A percentile compares a stretch with the other conserved stretches of the same genome.
These are phyloP conservation scores for Cygnus atratus DNA, from an alignment of 2,113 vertebrate genomes.

Conservation along the genomic window DNA sequence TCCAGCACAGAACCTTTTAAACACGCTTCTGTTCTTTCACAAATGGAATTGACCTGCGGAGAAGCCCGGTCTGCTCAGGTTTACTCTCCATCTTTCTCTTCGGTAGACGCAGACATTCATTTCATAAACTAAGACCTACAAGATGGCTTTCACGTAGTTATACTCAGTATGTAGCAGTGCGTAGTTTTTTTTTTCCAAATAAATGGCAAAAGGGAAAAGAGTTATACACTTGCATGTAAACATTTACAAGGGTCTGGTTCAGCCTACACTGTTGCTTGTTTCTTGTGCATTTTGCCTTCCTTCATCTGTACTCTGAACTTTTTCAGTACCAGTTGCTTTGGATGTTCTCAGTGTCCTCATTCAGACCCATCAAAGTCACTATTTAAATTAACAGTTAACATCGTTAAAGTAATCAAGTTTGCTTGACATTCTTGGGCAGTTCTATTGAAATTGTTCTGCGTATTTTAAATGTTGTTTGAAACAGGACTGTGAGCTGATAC, in stretches of 20 bases:
- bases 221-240: background rate
- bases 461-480: background rate
- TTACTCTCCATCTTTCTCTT: background rate
- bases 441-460: background rate
- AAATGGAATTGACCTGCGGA: background rate
- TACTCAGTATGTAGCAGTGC: background rate
- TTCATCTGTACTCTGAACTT: background rate
- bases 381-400: background rate
- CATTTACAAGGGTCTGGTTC: background rate
- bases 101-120: background rate
- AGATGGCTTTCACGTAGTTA: background rate
- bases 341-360: background rate
- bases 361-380: background rate
- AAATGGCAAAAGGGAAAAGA: background rate
- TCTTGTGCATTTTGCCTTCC: background rate
- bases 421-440: background rate
- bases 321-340: background rate
- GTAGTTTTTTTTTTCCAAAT: background rate
- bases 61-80: background rate
- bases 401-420: background rate
- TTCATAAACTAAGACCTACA: background rate
- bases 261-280: background rate
- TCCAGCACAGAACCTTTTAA: background rate
- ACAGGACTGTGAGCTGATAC: background rate
- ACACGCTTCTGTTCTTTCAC: background rate